Percentiles rank a stretch among this genome's conserved stretches.
phyloP scores from a whole-genome alignment of 2,888 invertebrate species.

The Nebria brevicollis region DNA sequence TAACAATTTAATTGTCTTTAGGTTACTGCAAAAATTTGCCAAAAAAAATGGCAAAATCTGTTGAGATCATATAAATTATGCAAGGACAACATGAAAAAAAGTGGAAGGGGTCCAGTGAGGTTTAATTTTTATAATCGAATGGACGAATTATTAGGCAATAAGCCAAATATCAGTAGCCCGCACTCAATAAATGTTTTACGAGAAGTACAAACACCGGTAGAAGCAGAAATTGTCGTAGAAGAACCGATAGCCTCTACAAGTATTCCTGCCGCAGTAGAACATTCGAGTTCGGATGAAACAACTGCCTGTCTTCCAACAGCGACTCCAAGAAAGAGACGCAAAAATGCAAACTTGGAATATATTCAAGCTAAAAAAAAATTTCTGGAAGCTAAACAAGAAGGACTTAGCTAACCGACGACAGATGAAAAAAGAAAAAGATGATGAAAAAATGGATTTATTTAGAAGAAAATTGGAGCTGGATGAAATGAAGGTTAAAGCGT shows the following conservation, averaged over 20 bases:
- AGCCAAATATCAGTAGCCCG: slow-evolving; percentile 43
- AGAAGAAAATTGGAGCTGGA: slow-evolving; percentile 10
- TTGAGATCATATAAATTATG: slow-evolving; percentile 28
- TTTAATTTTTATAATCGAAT: slow-evolving; percentile 41
- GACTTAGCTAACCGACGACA: not conserved
- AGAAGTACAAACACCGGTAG: no score
- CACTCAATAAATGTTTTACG: slow-evolving; percentile 44
- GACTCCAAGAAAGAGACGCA: not conserved
- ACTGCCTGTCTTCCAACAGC: not conserved
- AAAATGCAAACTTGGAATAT: not conserved
- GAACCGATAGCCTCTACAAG: not conserved
- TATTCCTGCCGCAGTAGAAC: not conserved
- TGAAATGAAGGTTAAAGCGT: slow-evolving; percentile 11
- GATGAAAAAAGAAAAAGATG: slow-evolving; percentile 7
- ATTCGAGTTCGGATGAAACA: not conserved
- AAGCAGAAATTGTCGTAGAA: not conserved
- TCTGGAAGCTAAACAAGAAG: slow-evolving; percentile 13
- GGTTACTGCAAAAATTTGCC: no score
- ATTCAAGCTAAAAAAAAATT: not conserved
- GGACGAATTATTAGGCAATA: slow-evolving; percentile 39
- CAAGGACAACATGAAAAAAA: slow-evolving; percentile 44
- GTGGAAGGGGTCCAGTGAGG: slow-evolving; percentile 31
- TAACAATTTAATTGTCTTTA: no score
- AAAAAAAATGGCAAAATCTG: slow-evolving; percentile 13
- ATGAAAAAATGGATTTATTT: not conserved